Percentiles rank a stretch among this genome's conserved stretches.
phyloP scores from a whole-genome alignment of 2,888 invertebrate species.

The Margaritifera margaritifera region DNA sequence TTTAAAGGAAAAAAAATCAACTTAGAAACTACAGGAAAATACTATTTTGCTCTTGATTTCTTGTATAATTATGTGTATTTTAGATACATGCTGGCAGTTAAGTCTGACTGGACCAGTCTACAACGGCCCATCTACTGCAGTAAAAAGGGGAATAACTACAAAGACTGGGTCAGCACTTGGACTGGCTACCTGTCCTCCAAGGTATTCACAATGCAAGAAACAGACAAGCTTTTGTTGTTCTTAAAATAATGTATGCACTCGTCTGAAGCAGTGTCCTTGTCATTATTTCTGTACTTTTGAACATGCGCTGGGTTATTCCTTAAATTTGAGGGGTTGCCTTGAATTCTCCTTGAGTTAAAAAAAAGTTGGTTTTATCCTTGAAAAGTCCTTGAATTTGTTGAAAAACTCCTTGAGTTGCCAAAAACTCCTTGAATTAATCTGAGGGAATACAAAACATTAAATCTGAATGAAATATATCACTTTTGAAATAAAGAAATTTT shows the following conservation, averaged over 20 bases:
- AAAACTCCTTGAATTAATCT: no score
- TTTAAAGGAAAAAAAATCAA: no score
- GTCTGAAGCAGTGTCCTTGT: background rate
- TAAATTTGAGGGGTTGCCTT: no score
- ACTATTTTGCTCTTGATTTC: no score
- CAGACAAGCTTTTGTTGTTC: background rate
- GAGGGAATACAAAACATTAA: background rate
- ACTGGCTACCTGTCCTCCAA: constrained; percentile 66
- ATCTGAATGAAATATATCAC: background rate
- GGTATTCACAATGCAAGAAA: constrained; percentile 33
- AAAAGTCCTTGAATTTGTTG: no score
- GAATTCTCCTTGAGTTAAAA: no score
- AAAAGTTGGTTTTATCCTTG: no score
- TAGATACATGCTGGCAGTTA: constrained; percentile 59
- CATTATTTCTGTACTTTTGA: background rate
- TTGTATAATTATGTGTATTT: constrained; percentile 1
- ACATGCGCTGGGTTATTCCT: no score
- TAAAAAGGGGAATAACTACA: constrained; percentile 67
- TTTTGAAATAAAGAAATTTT: no score
- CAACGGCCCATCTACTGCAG: constrained; percentile 70
- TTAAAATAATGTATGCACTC: background rate
- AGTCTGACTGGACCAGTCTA: constrained; percentile 58
- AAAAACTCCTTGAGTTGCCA: no score
- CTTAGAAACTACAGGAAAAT: no score
- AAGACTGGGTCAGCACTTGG: constrained; percentile 72